Conservation (phyloP, 1,140 invertebrate species). For the Leptinotarsa undecemlineata region DNA sequence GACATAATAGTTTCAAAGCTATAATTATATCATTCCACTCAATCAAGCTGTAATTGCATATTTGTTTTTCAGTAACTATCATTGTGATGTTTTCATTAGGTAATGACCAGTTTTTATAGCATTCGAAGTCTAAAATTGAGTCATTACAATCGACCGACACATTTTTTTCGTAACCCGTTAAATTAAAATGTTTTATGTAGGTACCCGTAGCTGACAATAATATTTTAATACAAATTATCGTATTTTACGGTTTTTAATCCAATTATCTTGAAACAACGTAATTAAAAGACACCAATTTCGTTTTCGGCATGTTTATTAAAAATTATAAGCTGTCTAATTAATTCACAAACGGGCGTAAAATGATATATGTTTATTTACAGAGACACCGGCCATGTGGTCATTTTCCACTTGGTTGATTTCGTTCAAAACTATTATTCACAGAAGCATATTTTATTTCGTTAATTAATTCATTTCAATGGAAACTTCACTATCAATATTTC, state of each 20-base stretch:
- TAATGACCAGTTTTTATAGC: not conserved
- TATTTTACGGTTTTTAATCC: not conserved
- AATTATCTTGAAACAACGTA: not conserved
- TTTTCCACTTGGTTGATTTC: not conserved
- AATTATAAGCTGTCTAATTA: constrained; percentile 1
- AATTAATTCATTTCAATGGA: no score
- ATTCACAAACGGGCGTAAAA: not conserved
- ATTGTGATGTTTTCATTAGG: not conserved
- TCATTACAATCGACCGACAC: constrained; percentile 2
- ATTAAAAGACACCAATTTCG: constrained; percentile 8
- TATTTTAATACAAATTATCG: constrained; percentile 4
- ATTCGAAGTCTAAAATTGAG: not conserved
- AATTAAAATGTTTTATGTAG: constrained; percentile 8
- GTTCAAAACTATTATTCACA: no score
- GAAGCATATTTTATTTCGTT: no score
- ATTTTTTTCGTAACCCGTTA: not conserved
- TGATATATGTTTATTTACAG: not conserved
- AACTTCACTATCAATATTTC: no score
- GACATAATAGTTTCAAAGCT: not conserved
- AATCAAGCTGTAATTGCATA: not conserved
- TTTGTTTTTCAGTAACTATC: not conserved
- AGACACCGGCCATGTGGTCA: not conserved
- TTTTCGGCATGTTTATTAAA: constrained; percentile 3
- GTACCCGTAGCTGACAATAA: constrained; percentile 1
- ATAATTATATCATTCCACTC: not conserved